Evolutionary conservation across 1,140 invertebrate species (phyloP).

Genomic region (Drosophila bifasciata): DNA sequence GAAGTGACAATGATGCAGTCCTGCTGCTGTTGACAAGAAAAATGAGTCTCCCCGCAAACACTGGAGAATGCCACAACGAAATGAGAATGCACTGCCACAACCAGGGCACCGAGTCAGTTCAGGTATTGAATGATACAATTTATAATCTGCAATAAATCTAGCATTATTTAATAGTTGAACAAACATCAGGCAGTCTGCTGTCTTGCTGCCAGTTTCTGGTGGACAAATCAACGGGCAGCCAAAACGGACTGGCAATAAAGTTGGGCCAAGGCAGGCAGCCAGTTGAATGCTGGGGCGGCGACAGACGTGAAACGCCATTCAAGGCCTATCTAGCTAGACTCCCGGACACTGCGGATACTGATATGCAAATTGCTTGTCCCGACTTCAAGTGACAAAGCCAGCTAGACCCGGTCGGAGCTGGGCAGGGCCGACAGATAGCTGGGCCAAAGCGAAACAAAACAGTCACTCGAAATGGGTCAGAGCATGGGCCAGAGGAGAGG

Average conservation of each 20-base stretch:
- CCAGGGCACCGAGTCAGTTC: too few species aligned
- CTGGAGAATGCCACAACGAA: constrained; percentile 17
- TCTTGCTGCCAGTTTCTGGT: constrained; percentile 1
- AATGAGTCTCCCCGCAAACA: constrained; percentile 36
- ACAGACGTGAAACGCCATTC: constrained; percentile 41
- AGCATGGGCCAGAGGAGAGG: constrained; percentile 46
- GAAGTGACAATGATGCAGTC: constrained; percentile 71
- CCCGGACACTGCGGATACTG: constrained; percentile 50
- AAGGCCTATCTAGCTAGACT: constrained; percentile 64
- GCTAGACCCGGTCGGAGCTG: constrained; percentile 5
- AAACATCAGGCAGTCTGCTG: constrained; percentile 5
- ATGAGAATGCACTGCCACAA: constrained; percentile 1
- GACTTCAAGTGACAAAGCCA: constrained; percentile 61
- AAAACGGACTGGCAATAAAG: constrained; percentile 58
- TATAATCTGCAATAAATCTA: background rate
- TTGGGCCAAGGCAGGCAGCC: constrained; percentile 44
- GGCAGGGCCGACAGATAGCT: constrained; percentile 21
- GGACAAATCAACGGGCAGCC: constrained; percentile 9
- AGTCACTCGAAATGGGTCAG: constrained; percentile 51
- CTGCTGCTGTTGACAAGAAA: constrained; percentile 62
- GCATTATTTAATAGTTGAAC: too few species aligned
- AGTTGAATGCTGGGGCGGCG: constrained; percentile 39
- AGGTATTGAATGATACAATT: too few species aligned
- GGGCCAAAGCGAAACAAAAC: constrained; percentile 39
- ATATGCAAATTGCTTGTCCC: constrained; percentile 75